A percentile compares a stretch with the other conserved stretches of the same genome.
phyloP scores from a whole-genome alignment of 2,888 invertebrate species.

The Monopis laevigella region DNA sequence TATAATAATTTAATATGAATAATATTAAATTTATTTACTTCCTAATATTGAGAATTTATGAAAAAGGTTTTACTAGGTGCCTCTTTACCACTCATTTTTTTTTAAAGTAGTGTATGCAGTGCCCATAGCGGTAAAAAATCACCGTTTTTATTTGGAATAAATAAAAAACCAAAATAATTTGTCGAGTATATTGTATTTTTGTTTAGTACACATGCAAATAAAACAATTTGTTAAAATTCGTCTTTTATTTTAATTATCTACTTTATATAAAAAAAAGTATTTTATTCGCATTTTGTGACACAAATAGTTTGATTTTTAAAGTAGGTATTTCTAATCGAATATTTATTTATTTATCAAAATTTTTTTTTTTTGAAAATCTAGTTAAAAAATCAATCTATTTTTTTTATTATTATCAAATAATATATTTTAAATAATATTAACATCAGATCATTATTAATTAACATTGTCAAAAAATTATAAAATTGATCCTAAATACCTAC shows the following conservation, averaged over 20 bases:
- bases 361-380: no score
- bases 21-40: no score
- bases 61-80: no score
- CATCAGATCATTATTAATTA: constrained; percentile 43
- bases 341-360: no score
- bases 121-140: not conserved
- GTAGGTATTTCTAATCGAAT: no score
- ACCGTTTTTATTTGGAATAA: constrained; percentile 11
- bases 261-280: constrained; percentile 25
- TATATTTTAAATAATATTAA: no score
- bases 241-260: constrained; percentile 18
- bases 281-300: constrained; percentile 36
- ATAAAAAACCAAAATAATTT: constrained; percentile 16
- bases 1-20: no score
- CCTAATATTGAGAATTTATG: no score
- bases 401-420: no score
- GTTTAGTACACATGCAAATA: constrained; percentile 42
- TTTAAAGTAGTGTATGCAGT: no score
- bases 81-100: no score
- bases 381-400: no score
- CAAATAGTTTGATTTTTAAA: constrained; percentile 21
- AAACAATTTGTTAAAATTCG: constrained; percentile 38
- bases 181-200: constrained; percentile 13
- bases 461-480: constrained; percentile 24
- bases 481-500: constrained; percentile 17